Evolutionary conservation across 2,113 vertebrate genomes (phyloP).

Genomic region (Cygnus buccinator): DNA sequence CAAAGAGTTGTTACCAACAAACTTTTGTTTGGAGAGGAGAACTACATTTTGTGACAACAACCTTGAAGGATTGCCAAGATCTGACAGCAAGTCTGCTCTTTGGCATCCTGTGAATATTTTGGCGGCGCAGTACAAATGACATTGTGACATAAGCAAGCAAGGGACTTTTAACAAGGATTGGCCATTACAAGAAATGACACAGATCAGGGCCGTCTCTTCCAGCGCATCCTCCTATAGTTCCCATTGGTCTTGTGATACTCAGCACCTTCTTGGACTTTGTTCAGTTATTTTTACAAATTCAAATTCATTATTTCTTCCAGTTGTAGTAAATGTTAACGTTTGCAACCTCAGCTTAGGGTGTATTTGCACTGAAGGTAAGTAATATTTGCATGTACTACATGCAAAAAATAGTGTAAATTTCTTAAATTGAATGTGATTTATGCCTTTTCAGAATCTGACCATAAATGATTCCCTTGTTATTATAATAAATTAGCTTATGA

Average conservation of each 20-base stretch:
- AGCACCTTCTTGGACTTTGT: not conserved
- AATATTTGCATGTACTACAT: not conserved
- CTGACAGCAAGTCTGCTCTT: not conserved
- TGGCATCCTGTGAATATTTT: not conserved
- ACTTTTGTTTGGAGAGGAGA: not conserved
- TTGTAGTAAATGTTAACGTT: not conserved
- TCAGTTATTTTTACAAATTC: not conserved
- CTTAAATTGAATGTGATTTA: not conserved
- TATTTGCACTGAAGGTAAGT: not conserved
- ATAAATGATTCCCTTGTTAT: not conserved
- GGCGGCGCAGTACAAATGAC: not conserved
- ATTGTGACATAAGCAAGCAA: not conserved
- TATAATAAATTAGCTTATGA: not conserved
- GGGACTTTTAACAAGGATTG: fast-evolving
- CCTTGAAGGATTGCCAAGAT: not conserved
- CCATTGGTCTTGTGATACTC: fast-evolving
- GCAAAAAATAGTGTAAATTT: not conserved
- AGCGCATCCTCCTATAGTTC: not conserved
- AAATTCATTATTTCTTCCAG: not conserved
- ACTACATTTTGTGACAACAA: not conserved
- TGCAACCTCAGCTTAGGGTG: not conserved
- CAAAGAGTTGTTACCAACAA: not conserved
- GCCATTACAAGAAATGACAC: not conserved
- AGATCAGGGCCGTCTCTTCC: not conserved
- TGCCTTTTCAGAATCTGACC: not conserved